Evolutionary conservation across 1,140 invertebrate genomes (phyloP).

Genomic region (Pentalonia nigronervosa): DNA sequence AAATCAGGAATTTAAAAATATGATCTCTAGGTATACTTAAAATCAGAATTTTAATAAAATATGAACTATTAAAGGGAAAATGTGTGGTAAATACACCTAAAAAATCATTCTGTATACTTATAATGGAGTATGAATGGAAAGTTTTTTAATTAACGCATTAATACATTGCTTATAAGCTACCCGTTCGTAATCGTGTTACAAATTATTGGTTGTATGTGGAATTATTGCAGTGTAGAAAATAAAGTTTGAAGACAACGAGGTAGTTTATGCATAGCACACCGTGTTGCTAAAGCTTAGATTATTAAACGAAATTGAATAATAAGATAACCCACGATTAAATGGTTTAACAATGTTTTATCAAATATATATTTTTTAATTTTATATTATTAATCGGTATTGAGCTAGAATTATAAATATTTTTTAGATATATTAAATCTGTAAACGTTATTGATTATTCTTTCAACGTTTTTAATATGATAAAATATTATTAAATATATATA

Average conservation of each 20-base stretch:
- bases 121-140: not conserved
- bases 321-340: not conserved
- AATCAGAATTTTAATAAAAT: no score
- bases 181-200: not conserved
- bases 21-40: no score
- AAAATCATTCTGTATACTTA: not conserved
- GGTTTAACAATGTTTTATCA: not conserved
- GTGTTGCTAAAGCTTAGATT: not conserved
- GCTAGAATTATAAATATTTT: not conserved
- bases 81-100: no score
- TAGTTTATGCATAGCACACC: not conserved
- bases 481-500: not conserved
- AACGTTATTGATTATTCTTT: not conserved
- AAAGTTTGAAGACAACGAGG: not conserved
- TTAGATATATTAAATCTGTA: not conserved
- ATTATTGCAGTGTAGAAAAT: not conserved
- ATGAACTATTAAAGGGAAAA: no score
- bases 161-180: not conserved
- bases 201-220: not conserved
- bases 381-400: not conserved
- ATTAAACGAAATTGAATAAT: slow-evolving; percentile 7
- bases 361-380: not conserved
- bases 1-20: no score
- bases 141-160: not conserved
- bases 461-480: not conserved